Evolutionary conservation across 2,113 vertebrate genomes (phyloP), one percentile per base, ranked within the genome.

Genomic region (Rhinogobius similis): DNA sequence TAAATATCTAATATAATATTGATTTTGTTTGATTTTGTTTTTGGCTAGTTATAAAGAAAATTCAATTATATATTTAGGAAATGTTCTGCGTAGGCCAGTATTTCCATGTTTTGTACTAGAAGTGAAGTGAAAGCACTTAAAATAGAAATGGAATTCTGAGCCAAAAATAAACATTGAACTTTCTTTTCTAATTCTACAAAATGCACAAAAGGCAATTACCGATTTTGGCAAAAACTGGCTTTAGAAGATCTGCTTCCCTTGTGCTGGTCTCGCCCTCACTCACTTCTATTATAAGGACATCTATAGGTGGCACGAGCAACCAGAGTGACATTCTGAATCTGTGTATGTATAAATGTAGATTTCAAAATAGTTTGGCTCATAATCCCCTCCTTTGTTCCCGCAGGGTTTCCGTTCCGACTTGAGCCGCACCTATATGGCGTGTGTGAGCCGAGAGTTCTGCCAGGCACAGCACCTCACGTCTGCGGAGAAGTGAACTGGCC

Each of bases 381-480:
- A 63, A 23, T 14, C 65, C 5, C 71, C 0, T 72, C 70, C 76
- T 48, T 56, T 78, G 46, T 84, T 68, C 44, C 38, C 2, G 0
- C 65, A 99, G 97, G 95, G 90, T 95, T 98, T 96, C 94, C 86
- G 93, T 93, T 94, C 95, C 92, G 94, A 96, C 94, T 94, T 91
- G 81, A 91, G 95, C 90, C 92, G 89, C 92, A 96, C 95, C 96
- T 99, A 96, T 99, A 99, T 99, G 97, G 98, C 97, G 96, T 96
- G 95, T 58, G 86, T 95, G 91, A 95, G 95, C 91, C 95, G 97
- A 94, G 97, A 98, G 78, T 99, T 98, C 93, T 99, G 97, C 97
- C 97, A 98, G 95, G 98, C 97, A 94, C 98, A 99, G 97, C 98
- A 99, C 98, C 94, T 96, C 93, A 82, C 90, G 95, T 93, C 93